Evolutionary conservation across 1,140 invertebrate genomes (phyloP).

Genomic region (Elymnias hypermnestra): DNA sequence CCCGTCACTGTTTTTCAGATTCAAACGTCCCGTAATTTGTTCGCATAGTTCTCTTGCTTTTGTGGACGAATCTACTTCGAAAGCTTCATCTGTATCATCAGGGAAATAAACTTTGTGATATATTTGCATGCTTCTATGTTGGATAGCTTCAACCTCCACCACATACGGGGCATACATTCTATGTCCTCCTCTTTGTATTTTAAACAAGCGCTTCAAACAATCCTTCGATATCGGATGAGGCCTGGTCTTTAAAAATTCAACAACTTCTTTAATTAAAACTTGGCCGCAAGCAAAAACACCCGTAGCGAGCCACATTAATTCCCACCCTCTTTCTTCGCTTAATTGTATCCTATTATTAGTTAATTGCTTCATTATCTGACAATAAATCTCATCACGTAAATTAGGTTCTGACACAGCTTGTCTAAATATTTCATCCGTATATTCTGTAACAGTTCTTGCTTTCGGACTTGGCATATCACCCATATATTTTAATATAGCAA

Average conservation of each 20-base stretch:
- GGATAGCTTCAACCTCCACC: slow-evolving; percentile 96
- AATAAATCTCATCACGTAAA: slow-evolving; percentile 94
- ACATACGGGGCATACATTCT: slow-evolving; percentile 93
- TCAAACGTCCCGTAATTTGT: slow-evolving; percentile 85
- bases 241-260: slow-evolving; percentile 87
- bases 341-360: slow-evolving; percentile 89
- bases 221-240: slow-evolving; percentile 87
- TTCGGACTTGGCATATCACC: slow-evolving; percentile 91
- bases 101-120: slow-evolving; percentile 96
- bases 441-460: slow-evolving; percentile 82
- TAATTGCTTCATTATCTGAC: slow-evolving; percentile 96
- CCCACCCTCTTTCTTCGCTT: slow-evolving; percentile 95
- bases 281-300: slow-evolving; percentile 88
- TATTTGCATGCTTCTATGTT: slow-evolving; percentile 94
- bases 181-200: slow-evolving; percentile 85
- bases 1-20: slow-evolving; percentile 86
- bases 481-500: slow-evolving; percentile 95
- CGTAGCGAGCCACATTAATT: slow-evolving; percentile 93
- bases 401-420: slow-evolving; percentile 86
- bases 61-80: slow-evolving; percentile 88
- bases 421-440: slow-evolving; percentile 94
- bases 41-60: slow-evolving; percentile 91
- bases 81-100: slow-evolving; percentile 92
- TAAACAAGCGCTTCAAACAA: slow-evolving; percentile 88
- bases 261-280: slow-evolving; percentile 77